Percentiles rank a stretch among this genome's conserved stretches.
These are phyloP conservation scores for Perca fluviatilis DNA, from an alignment of 2,113 vertebrate species.

Conservation along the genomic window DNA sequence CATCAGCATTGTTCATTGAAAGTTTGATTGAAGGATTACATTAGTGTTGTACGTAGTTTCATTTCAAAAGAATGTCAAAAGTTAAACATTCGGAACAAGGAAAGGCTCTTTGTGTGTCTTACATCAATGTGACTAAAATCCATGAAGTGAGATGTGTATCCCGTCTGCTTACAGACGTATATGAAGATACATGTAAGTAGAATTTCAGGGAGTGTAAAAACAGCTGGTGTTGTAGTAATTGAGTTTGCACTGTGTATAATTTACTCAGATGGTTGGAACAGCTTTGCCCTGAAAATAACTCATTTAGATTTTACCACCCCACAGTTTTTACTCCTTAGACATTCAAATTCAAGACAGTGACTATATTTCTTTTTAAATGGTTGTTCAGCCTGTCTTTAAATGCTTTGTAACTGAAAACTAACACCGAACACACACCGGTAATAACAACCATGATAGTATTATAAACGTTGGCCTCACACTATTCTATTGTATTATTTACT, in stretches of 20 bases:
- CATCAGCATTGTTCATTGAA: background rate
- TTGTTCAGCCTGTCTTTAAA: background rate
- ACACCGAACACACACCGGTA: no score
- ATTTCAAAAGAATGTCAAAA: background rate
- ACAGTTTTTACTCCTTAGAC: background rate
- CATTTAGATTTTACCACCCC: slow-evolving; percentile 3
- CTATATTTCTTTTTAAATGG: background rate
- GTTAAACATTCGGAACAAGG: background rate
- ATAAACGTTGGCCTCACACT: no score
- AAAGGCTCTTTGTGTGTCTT: background rate
- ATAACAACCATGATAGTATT: background rate
- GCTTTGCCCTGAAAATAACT: slow-evolving; percentile 4
- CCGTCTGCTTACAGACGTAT: slow-evolving; percentile 6
- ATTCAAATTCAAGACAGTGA: no score
- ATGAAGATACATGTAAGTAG: background rate
- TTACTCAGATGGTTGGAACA: background rate
- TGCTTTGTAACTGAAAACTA: background rate
- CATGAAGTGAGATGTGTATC: background rate
- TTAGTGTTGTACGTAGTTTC: background rate
- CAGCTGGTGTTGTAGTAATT: background rate
- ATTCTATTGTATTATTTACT: background rate
- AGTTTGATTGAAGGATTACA: background rate
- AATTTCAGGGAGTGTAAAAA: background rate
- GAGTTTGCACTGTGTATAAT: background rate
- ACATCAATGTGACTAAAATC: background rate